Evolutionary conservation across 1,140 invertebrate genomes (phyloP).

Genomic region (Propsilocerus akamusi): DNA sequence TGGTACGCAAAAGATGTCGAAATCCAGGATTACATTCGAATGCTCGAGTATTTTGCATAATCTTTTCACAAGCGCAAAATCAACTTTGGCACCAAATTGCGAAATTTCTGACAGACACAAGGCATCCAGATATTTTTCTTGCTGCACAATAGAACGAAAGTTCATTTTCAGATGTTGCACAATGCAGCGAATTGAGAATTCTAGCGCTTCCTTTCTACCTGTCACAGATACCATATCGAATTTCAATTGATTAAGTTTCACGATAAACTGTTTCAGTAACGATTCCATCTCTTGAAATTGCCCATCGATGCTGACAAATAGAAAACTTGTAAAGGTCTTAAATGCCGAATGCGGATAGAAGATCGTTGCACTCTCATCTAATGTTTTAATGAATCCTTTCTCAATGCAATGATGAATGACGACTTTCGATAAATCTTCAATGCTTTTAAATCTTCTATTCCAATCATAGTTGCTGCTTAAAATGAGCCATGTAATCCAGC

Average conservation of each 20-base stretch:
- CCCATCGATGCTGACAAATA: background rate
- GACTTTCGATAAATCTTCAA: conserved; percentile 12
- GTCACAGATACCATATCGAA: background rate
- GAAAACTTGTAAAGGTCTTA: background rate
- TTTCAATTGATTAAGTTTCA: background rate
- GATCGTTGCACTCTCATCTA: conserved; percentile 31
- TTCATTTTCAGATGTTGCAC: background rate
- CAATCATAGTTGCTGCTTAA: background rate
- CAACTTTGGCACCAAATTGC: background rate
- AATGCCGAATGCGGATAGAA: conserved; percentile 25
- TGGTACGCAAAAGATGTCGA: background rate
- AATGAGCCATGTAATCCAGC: background rate
- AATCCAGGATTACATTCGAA: background rate
- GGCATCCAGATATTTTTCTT: background rate
- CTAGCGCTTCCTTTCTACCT: background rate
- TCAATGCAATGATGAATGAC: conserved; percentile 23
- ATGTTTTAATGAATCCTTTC: conserved; percentile 22
- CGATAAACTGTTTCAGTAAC: background rate
- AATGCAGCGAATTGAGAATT: background rate
- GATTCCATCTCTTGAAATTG: background rate
- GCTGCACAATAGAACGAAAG: background rate
- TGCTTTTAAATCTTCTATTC: conserved; percentile 7
- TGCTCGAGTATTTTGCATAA: background rate
- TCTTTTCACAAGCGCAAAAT: background rate
- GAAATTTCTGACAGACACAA: background rate